Percentiles rank a stretch among this genome's conserved stretches.
Evolutionary conservation across 2,888 invertebrate genomes (phyloP).

Genomic region (Trissolcus brochymenae): DNA sequence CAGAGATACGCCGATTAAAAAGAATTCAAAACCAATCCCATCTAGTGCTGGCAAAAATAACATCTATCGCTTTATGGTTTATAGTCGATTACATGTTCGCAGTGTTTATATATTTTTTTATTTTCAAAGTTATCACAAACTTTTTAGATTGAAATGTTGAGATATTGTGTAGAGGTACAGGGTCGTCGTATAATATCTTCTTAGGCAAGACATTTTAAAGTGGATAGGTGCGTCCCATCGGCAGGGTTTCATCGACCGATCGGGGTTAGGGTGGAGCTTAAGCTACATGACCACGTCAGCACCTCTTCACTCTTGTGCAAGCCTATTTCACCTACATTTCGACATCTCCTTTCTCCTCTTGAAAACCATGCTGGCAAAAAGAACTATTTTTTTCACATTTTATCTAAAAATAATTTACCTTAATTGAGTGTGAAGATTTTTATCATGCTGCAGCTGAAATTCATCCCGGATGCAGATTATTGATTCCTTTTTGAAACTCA

Average conservation of each 20-base stretch:
- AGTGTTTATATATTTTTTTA: not conserved
- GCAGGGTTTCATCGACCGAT: slow-evolving; percentile 74
- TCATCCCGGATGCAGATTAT: slow-evolving; percentile 4
- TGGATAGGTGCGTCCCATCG: slow-evolving; percentile 65
- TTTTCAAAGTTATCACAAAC: slow-evolving; percentile 23
- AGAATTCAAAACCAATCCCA: slow-evolving; percentile 3
- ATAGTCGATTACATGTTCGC: not conserved
- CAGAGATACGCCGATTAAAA: not conserved
- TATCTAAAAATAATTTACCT: slow-evolving; percentile 40
- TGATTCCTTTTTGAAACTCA: not conserved
- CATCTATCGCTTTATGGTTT: slow-evolving; percentile 4
- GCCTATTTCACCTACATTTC: slow-evolving; percentile 69
- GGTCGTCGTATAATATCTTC: slow-evolving; percentile 61
- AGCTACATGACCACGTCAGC: slow-evolving; percentile 72
- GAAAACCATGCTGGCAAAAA: slow-evolving; percentile 45
- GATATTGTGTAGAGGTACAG: slow-evolving; percentile 45
- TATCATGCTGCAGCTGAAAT: too few relatives aligned
- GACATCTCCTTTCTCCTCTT: slow-evolving; percentile 57
- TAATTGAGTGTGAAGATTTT: slow-evolving; percentile 8
- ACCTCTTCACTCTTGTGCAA: slow-evolving; percentile 68
- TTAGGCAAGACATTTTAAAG: slow-evolving; percentile 63
- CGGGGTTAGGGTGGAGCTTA: slow-evolving; percentile 70
- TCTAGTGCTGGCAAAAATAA: slow-evolving; percentile 8
- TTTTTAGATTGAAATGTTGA: slow-evolving; percentile 43
- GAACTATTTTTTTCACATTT: slow-evolving; percentile 49